phyloP scores from a whole-genome alignment of 2,797 vertebrate genomes.

The Acrossocheilus wenchowensis region DNA sequence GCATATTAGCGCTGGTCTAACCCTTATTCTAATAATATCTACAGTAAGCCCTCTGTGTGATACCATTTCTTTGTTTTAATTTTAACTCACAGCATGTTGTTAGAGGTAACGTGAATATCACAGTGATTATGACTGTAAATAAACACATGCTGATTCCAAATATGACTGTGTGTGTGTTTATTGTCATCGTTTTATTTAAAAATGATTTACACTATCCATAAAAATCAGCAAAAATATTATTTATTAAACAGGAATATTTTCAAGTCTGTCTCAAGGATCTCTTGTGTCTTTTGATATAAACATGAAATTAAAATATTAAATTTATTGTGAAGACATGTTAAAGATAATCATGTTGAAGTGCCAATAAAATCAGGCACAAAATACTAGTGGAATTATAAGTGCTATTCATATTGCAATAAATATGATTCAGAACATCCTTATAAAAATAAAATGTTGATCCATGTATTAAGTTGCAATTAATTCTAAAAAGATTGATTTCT shows the following conservation, averaged over 20 bases:
- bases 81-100: slow-evolving; percentile 36
- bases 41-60: neutral
- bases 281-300: neutral
- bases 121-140: slow-evolving; percentile 49
- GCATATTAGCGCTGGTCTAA: neutral
- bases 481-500: neutral
- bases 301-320: neutral
- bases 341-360: neutral
- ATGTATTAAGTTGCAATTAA: neutral
- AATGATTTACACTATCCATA: neutral
- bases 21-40: slow-evolving; percentile 11
- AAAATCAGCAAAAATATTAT: neutral
- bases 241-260: neutral
- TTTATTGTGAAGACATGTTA: neutral
- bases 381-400: neutral
- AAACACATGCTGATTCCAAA: slow-evolving; percentile 66
- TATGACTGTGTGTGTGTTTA: slow-evolving; percentile 13
- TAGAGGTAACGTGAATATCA: slow-evolving; percentile 16
- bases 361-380: too few relatives aligned
- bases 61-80: slow-evolving; percentile 5
- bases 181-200: neutral
- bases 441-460: neutral
- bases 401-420: neutral
- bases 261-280: neutral
- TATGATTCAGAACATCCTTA: neutral